A percentile compares a stretch with the other conserved stretches of the same genome.
Conservation (phyloP, 2,888 invertebrate genomes). For the Terebella lapidaria region DNA sequence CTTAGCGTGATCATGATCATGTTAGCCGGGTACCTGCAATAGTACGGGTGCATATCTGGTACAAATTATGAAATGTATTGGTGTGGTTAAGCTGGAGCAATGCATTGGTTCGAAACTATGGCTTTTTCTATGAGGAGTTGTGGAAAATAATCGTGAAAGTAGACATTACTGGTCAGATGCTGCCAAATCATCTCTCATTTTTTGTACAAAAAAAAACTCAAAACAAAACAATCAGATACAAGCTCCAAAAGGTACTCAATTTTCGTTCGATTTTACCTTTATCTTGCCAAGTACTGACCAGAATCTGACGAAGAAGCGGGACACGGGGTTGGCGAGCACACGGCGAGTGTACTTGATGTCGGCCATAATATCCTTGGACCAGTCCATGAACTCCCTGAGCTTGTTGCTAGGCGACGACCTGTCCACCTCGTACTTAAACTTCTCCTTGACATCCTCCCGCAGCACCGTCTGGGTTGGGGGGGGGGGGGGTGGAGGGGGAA, state of each 20-base stretch:
- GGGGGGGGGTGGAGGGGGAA: not conserved
- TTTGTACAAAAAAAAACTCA: too few species aligned
- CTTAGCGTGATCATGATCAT: constrained; percentile 37
- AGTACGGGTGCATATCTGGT: too few species aligned
- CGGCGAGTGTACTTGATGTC: constrained; percentile 48
- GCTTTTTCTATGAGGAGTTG: not conserved
- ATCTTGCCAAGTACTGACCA: constrained; percentile 31
- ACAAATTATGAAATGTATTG: too few species aligned
- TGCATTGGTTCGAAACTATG: too few species aligned
- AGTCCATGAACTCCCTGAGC: constrained; percentile 51
- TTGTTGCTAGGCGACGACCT: constrained; percentile 51
- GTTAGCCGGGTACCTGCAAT: constrained; percentile 39
- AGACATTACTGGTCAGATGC: not conserved
- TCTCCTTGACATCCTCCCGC: constrained; percentile 50
- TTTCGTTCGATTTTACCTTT: not conserved
- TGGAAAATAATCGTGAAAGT: not conserved
- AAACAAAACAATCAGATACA: too few species aligned
- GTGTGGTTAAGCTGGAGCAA: too few species aligned
- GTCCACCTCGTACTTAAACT: constrained; percentile 52
- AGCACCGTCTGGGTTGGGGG: constrained; percentile 48
- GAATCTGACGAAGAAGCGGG: constrained; percentile 40
- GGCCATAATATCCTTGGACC: constrained; percentile 49
- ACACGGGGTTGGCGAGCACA: constrained; percentile 37
- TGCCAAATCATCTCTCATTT: too few species aligned
- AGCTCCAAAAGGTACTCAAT: too few species aligned